These are phyloP conservation scores for Oasisia sp. DNA, from an alignment of 2,888 invertebrate species.

Conservation along the genomic window DNA sequence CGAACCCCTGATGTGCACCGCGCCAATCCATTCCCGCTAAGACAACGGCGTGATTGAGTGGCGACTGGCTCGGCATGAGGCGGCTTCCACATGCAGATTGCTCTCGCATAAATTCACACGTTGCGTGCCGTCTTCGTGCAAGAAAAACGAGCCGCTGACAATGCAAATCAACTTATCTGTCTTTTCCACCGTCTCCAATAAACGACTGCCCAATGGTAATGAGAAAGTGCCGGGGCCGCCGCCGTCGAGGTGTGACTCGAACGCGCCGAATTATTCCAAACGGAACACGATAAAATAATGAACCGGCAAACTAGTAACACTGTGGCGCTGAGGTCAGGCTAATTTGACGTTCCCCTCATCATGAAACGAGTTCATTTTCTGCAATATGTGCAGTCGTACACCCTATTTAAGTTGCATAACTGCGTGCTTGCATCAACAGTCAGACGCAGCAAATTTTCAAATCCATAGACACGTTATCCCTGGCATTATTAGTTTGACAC, in stretches of 20 bases:
- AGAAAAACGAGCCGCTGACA: slow-evolving; percentile 12
- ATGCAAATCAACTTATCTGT: slow-evolving; percentile 17
- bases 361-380: background rate
- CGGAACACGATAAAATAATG: slow-evolving; percentile 5
- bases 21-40: background rate
- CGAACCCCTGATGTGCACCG: background rate
- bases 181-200: slow-evolving; percentile 17
- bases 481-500: background rate
- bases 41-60: slow-evolving; percentile 12
- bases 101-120: slow-evolving; percentile 17
- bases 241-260: background rate
- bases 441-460: background rate
- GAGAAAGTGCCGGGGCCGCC: background rate
- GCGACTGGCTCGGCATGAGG: background rate
- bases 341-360: background rate
- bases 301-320: slow-evolving; percentile 17
- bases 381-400: no score
- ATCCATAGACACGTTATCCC: background rate
- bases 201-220: background rate
- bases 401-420: background rate
- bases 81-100: slow-evolving; percentile 6
- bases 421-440: background rate
- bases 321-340: background rate
- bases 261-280: background rate
- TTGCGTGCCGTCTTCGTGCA: background rate